phyloP scores from a whole-genome alignment of 2,113 vertebrate genomes.

The Tupaia tana region DNA sequence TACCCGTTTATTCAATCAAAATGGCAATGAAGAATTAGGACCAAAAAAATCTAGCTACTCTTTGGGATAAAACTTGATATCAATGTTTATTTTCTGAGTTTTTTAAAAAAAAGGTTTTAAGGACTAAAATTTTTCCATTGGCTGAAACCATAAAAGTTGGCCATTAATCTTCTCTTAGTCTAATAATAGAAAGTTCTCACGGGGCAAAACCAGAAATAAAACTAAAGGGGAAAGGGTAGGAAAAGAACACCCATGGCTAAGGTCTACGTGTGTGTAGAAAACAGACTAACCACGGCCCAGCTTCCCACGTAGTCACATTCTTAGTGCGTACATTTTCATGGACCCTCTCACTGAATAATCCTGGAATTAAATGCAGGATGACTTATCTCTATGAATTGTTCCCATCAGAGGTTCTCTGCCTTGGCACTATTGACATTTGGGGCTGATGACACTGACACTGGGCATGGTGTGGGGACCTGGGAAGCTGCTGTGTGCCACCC shows the following conservation, averaged over 20 bases:
- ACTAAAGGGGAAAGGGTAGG: not conserved
- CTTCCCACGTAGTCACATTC: conserved; percentile 77
- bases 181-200: conserved; percentile 76
- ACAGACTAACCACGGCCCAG: conserved; percentile 47
- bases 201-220: conserved; percentile 73
- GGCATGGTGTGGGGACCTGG: fast-evolving
- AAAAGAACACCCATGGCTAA: conserved; percentile 68
- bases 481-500: not conserved
- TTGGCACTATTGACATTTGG: not conserved
- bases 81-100: conserved; percentile 84
- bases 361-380: conserved; percentile 72
- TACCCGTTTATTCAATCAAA: not conserved
- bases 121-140: conserved; percentile 80
- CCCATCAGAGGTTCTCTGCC: not conserved
- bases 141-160: conserved; percentile 69
- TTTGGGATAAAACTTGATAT: conserved; percentile 79
- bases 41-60: conserved; percentile 68
- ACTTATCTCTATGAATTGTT: not conserved
- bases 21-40: not conserved
- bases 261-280: conserved; percentile 75
- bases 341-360: conserved; percentile 82
- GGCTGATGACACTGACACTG: not conserved
- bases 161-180: conserved; percentile 74
- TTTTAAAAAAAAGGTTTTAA: not conserved
- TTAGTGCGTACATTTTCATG: conserved; percentile 78